Evolutionary conservation across 2,113 vertebrate genomes (phyloP), one percentile per base, ranked within the genome.

Genomic region (Aptenodytes patagonicus): DNA sequence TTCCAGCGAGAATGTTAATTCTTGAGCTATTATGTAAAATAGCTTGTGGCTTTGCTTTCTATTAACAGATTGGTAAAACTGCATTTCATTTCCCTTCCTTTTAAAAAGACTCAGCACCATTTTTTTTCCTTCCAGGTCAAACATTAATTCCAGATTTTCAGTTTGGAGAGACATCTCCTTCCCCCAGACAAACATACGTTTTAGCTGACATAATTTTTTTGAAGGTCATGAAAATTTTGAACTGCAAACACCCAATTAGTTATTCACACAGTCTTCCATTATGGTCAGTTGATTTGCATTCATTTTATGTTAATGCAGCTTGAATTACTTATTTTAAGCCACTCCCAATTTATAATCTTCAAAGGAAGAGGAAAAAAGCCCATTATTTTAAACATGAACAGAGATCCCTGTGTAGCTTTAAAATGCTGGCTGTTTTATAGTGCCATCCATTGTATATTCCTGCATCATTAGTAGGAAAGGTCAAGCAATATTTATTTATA

Each of bases 401-500:
- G 19, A 31, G 1, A 34, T 77, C 58, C 24, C 64, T 64, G 4
- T 32, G 82, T 60, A 38, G n/a, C 42, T 89, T 73, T 92, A 83
- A 95, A 92, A 52, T 7, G 7, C 15, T 78, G 29, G 5, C 26
- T 90, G n/a, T 22, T 96, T 94, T 92, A 94, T 51, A 75, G 55
- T 20, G 38, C 32, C 36, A 71, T 92, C 20, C 40, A 62, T 66
- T 89, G 65, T 46, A 47, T 64, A 40, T 76, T 91, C 61, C 61
- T 76, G 42, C 60, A 87, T 78, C 68, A 84, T 92, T 92, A 92
- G 79, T 31, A 84, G 68, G 72, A 93, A 96, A 93, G 64, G 83
- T 94, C 95, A 96, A 96, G 60, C 25, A 70, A 78, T 91, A 93
- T 93, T 95, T 94, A 93, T 58, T 93, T 96, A 68, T 66, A 83